Percentiles rank a stretch among this genome's conserved stretches.
phyloP scores from a whole-genome alignment of 2,888 invertebrate species.

The Ceratothoa steindachneri region DNA sequence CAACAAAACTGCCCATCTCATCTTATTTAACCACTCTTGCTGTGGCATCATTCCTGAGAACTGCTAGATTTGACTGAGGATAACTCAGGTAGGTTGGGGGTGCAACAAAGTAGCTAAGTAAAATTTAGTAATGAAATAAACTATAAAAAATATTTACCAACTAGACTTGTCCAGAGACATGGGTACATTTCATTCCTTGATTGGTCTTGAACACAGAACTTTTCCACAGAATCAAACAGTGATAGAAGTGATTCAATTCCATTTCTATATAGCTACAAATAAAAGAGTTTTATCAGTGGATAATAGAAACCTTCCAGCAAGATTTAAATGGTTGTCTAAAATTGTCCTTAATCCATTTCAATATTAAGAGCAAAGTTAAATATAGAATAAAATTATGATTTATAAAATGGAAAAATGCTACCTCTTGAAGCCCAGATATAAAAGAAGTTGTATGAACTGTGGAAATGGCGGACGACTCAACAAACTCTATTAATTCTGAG shows the following conservation, averaged over 20 bases:
- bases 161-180: conserved; percentile 44
- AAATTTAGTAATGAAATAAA: conserved; percentile 29
- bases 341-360: neutral
- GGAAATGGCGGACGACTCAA: neutral
- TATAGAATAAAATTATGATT: neutral
- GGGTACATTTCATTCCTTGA: conserved; percentile 28
- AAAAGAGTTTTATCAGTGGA: neutral
- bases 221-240: conserved; percentile 38
- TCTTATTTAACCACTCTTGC: too few relatives aligned
- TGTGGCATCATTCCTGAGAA: too few relatives aligned
- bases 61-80: too few relatives aligned
- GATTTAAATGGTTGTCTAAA: too few relatives aligned
- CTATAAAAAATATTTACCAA: conserved; percentile 23
- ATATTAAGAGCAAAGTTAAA: neutral
- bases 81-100: too few relatives aligned
- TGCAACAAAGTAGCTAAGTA: conserved; percentile 27
- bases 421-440: neutral
- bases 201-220: conserved; percentile 29
- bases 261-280: conserved; percentile 32
- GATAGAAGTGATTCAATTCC: conserved; percentile 30
- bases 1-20: too few relatives aligned
- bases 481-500: neutral
- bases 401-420: neutral
- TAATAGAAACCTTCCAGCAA: neutral
- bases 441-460: neutral